phyloP scores from a whole-genome alignment of 2,888 invertebrate genomes.

The Catonia carolina region DNA sequence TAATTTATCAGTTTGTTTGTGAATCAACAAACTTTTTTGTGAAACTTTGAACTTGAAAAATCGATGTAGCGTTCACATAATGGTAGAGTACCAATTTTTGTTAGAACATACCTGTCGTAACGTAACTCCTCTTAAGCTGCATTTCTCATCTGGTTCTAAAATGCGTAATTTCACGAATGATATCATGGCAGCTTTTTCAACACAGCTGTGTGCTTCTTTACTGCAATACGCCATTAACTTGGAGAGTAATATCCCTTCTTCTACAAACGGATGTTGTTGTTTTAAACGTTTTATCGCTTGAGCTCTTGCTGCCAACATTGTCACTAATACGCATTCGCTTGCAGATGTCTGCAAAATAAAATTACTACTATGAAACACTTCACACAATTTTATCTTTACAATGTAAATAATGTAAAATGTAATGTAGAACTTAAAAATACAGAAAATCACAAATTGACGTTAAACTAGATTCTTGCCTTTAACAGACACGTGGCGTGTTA shows the following conservation, averaged over 20 bases:
- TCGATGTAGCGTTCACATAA: too few species aligned
- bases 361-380: too few species aligned
- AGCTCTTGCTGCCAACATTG: constrained; percentile 86
- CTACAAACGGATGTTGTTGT: constrained; percentile 74
- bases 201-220: constrained; percentile 85
- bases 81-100: too few species aligned
- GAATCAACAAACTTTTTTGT: too few species aligned
- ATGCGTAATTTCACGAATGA: constrained; percentile 85
- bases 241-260: constrained; percentile 83
- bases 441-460: neutral
- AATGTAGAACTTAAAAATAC: constrained; percentile 2
- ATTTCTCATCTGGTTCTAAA: constrained; percentile 78
- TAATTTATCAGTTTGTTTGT: too few species aligned
- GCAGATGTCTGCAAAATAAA: constrained; percentile 71
- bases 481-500: too few species aligned
- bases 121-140: constrained; percentile 71
- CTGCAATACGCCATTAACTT: constrained; percentile 92
- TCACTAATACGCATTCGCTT: constrained; percentile 89
- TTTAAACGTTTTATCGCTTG: constrained; percentile 81
- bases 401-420: too few species aligned
- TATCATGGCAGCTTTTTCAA: constrained; percentile 92
- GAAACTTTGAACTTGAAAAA: constrained; percentile 4
- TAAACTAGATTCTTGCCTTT: neutral
- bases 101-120: constrained; percentile 72
- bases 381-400: neutral